These are phyloP conservation scores for Drosophila nigritarsus DNA, from an alignment of 2,888 invertebrate species.

Conservation along the genomic window DNA sequence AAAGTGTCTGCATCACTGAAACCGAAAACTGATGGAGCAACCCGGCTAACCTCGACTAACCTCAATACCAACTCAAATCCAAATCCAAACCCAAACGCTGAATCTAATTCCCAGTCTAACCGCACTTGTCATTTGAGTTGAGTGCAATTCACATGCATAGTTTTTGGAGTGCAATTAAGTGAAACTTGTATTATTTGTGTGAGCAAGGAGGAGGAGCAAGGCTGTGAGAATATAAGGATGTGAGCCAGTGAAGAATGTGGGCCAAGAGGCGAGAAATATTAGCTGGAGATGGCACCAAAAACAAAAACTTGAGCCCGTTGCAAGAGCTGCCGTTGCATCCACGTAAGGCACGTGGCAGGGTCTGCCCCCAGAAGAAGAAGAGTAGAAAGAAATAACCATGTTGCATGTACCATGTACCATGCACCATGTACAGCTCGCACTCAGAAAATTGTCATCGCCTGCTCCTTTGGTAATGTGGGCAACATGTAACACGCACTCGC, in stretches of 20 bases:
- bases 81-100: neutral
- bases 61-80: conserved; percentile 4
- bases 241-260: conserved; percentile 37
- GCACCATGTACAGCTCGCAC: conserved; percentile 12
- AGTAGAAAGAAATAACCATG: conserved; percentile 1
- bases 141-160: conserved; percentile 74
- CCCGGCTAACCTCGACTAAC: conserved; percentile 1
- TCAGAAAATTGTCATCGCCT: conserved; percentile 53
- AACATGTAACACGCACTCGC: conserved; percentile 72
- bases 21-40: conserved; percentile 53
- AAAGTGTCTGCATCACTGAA: conserved; percentile 58
- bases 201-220: conserved; percentile 1
- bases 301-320: conserved; percentile 65
- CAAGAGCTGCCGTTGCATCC: conserved; percentile 17
- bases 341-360: conserved; percentile 7
- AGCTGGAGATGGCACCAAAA: conserved; percentile 55
- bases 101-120: conserved; percentile 12
- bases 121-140: conserved; percentile 64
- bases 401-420: conserved; percentile 14
- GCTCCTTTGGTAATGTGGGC: conserved; percentile 69
- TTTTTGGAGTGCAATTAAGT: conserved; percentile 76
- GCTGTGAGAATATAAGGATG: conserved; percentile 12
- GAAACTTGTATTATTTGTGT: conserved; percentile 74
- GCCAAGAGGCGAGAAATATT: conserved; percentile 61
- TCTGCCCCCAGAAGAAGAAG: neutral